Evolutionary conservation across 2,888 invertebrate species (phyloP), one percentile per base, ranked within the genome.

Genomic region (Mystacides longicornis): DNA sequence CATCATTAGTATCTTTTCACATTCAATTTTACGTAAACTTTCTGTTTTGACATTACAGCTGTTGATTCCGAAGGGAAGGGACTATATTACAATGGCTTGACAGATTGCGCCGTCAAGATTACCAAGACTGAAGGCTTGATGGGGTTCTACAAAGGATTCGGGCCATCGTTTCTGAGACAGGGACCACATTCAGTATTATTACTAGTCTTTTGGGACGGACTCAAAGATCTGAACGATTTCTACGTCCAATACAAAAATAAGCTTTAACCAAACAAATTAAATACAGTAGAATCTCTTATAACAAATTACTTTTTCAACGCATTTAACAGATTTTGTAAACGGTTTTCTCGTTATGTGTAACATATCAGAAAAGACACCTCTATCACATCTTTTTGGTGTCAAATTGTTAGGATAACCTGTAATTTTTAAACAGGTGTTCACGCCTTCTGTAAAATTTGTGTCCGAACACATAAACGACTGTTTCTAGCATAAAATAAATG

Each of bases 141-240:
- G 42, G 96, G 93, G 0, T 86, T 95, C 67, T 94, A 93, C 71
- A 96, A 96, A 73, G 96, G 93, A 22, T 85, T 93, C 65, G 87
- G 89, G 49, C 91, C 95, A 0, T 89, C 88, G 45, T 93, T 93
- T 72, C 72, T 95, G n/a, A 77, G 96, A 56, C 82, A 94, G 64
- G 95, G 93, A 0, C 96, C 96, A 0, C 96, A 96, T 69, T 89
- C 93, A 0, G 86, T 94, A 0, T 71, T 96, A 0, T 86, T 90
- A 60, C 75, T 96, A 53, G 82, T 93, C 31, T 92, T 96, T 70
- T 96, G 94, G 85, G 93, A 93, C 67, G 77, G 85, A 69, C 72
- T 87, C 16, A 81, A 81, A 60, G 77, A 77, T 64, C 37, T 71
- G 5, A 73, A 74, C n/a, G 21, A 54, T 16, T 48, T 20, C 20